Base-by-base conservation (phyloP, 1,140 invertebrate genomes). In the Hyles euphorbiae region DNA sequence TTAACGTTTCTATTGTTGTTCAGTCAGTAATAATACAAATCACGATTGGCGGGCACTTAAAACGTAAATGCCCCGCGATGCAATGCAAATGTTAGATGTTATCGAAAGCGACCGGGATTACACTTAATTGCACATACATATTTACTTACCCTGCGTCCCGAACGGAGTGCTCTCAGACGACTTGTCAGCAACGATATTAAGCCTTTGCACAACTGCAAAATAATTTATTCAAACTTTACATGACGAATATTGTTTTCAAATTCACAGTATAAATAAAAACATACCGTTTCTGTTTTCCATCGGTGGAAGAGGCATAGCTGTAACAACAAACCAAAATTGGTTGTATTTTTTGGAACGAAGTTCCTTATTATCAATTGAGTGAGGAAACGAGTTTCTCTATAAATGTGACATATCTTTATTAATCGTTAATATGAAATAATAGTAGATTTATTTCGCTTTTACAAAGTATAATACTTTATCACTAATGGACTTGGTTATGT, bases 241-340 rank as follows among this genome's bases (percentile, higher is more conserved):
- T 22, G 22, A 22, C 22, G 22, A 22, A 22, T 22, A 22, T 22
- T 22, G 22, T 22, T 22, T 22, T 22, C 36, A 8, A 40, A 40
- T 40, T 5, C 36, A 40, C 5, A 40, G 22, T 40, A 8, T 40
- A 40, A 8, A 5, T 40, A 11, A n/a, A n/a, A 43, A 74, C 74
- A 61, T 70, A 87, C 84, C 81, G 64, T 81, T 87, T 72, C 77
- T 84, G 58, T 83, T 85, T 70, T 85, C 84, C 70, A 79, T 56
- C 33, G 76, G 65, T 22, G 84, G 76, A 40, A 78, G 67, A 33
- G 80, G 77, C 80, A 87, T 83, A 46, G 84, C 84, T 87, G 66
- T 56, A 54, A 67, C 64, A 61, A 22, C 22, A 22, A 40, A 40
- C 36, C 4, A 40, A 40, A 40, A 5, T 5, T 40, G 4, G 36